phyloP scores from a whole-genome alignment of 2,113 vertebrate species.

The Baryphthengus martii region DNA sequence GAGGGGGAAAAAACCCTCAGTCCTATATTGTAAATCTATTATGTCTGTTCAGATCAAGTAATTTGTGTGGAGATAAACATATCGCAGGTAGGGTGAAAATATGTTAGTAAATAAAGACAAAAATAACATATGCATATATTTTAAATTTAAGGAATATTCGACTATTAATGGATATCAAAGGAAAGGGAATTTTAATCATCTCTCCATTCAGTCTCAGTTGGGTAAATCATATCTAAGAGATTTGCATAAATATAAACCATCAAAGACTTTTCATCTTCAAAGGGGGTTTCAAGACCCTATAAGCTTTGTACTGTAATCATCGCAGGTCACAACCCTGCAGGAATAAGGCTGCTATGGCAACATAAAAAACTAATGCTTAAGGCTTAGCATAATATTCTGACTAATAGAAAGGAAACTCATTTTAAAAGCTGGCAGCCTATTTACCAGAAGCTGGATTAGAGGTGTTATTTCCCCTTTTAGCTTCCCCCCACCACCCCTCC shows the following conservation, averaged over 20 bases:
- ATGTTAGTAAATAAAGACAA: slow-evolving; percentile 85
- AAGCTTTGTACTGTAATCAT: slow-evolving; percentile 99
- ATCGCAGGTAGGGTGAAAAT: slow-evolving; percentile 81
- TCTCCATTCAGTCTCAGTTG: slow-evolving; percentile 99
- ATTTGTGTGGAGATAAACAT: slow-evolving; percentile 81
- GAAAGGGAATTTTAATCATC: slow-evolving; percentile 99
- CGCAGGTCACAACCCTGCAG: slow-evolving; percentile 99
- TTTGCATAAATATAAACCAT: slow-evolving; percentile 99
- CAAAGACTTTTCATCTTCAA: slow-evolving; percentile 99
- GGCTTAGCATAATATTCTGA: slow-evolving; percentile 99
- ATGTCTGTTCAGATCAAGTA: slow-evolving; percentile 79
- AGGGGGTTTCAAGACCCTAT: slow-evolving; percentile 99
- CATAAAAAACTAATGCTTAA: slow-evolving; percentile 99
- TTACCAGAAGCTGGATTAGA: slow-evolving; percentile 85
- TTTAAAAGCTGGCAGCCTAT: slow-evolving; percentile 86
- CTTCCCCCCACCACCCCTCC: slow-evolving; percentile 63
- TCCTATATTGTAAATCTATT: slow-evolving; percentile 88
- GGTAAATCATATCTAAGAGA: slow-evolving; percentile 99
- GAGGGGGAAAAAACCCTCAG: slow-evolving; percentile 9
- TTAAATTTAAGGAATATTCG: slow-evolving; percentile 89
- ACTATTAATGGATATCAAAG: slow-evolving; percentile 95
- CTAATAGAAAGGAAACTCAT: slow-evolving; percentile 88
- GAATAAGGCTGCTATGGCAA: slow-evolving; percentile 99
- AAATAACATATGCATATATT: slow-evolving; percentile 84
- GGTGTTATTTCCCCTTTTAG: slow-evolving; percentile 88